Percentiles rank a stretch among this genome's conserved stretches.
Conservation (phyloP, 1,140 invertebrate genomes). For the Trialeurodes vaporariorum region DNA sequence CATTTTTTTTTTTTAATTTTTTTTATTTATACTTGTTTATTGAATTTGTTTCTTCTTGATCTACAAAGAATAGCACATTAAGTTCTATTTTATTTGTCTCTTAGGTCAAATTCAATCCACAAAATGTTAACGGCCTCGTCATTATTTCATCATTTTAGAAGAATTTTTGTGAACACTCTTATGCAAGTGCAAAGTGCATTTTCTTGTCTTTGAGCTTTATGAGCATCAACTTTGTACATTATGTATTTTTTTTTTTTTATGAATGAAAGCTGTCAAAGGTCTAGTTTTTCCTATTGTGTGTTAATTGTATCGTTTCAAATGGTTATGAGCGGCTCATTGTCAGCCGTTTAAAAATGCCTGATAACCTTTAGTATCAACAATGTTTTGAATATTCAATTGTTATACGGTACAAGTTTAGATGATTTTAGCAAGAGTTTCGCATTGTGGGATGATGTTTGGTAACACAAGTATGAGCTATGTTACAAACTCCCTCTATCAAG, state of each 20-base stretch:
- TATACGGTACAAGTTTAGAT: background rate
- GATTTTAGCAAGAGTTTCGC: background rate
- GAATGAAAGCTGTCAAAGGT: background rate
- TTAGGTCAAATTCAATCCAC: background rate
- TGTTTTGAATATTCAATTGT: background rate
- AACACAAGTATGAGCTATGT: background rate
- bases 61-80: background rate
- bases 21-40: background rate
- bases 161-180: no score
- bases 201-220: no score
- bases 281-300: background rate
- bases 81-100: background rate
- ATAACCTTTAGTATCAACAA: background rate
- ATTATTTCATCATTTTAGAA: no score
- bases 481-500: background rate
- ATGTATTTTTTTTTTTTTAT: no score
- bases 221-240: no score
- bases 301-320: background rate
- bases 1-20: background rate
- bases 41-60: background rate
- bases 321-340: no score
- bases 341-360: no score
- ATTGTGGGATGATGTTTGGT: background rate
- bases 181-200: no score
- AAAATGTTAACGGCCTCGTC: no score